Evolutionary conservation across 2,113 vertebrate genomes (phyloP), one percentile per base, ranked within the genome.

Genomic region (Globicephala melas): DNA sequence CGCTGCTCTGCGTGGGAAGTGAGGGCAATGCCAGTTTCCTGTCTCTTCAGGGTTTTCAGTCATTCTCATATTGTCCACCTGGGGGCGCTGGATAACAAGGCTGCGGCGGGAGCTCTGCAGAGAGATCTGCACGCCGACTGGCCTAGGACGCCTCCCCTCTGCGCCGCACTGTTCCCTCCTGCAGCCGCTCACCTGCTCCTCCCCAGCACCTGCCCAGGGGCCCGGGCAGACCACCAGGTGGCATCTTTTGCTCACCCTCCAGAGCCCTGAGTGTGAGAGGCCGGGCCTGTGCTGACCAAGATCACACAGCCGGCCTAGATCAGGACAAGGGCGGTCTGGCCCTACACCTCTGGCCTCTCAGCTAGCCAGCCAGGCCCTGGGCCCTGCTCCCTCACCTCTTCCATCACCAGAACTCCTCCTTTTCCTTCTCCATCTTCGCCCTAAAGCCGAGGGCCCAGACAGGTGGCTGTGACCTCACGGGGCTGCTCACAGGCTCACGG

Each of bases 1-100:
- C 1, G 5, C 58, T 11, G n/a, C 15, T 13, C 11, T 8, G 0
- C 0, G 1, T 0, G 23, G 20, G 20, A 53, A 36, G 44, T 4
- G 0, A 31, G 14, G 20, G 7, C 25, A 0, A 2, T 1, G 20
- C 13, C 6, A 0, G 36, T 14, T 44, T 70, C 50, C 74, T 36
- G 9, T 4, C 26, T 82, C 41, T 15, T 14, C 67, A 8, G 44
- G 3, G 53, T 41, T 58, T 65, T 31, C 6, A 0, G 55, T 31
- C 71, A 71, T 74, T 80, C 95, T 92, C 60, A 58, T 8, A 8
- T 5, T 60, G 1, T 33, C 92, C 97, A 85, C 92, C 6, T 20
- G 95, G 82, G 38, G 96, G 92, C 85, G 67, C 70, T n/a, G 2
- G 68, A n/a, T 14, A 8, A 10, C 14, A 26, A 73, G 47, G 28